Evolutionary conservation across 2,797 vertebrate species (phyloP), one percentile per base, ranked within the genome.

Genomic region (Corythornis leucogaster): DNA sequence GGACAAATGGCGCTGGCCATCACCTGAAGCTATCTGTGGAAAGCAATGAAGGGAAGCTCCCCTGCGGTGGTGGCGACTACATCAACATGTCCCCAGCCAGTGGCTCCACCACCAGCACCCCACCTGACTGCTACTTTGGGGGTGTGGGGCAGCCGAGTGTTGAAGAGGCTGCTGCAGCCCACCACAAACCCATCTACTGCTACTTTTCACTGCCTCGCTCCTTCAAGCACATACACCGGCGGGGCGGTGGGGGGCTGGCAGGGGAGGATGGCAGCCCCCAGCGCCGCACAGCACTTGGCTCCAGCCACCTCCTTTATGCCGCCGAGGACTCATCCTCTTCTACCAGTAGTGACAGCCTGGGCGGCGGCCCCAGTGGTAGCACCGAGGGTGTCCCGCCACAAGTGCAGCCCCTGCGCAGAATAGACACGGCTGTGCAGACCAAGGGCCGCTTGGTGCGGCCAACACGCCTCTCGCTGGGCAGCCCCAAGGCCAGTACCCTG

Each of bases 61-160:
- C 98, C 7, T 96, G 97, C 12, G 85, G 97, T 2, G 97, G 97
- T 38, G 96, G 98, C 12, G 98, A 98, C 91, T 98, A 98, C 55
- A 98, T 98, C 87, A 99, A 99, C 94, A 99, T 99, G 98, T 98
- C 98, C 15, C 98, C 98, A 2, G 98, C 98, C 77, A 98, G 98
- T 66, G 98, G 98, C 87, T 98, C 98, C 55, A 97, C 97, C 42
- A 98, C 98, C 61, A 98, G 98, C 95, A 98, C 98, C n/a, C 98
- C 98, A 2, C 98, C 98, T 0, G 98, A 98, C 91, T 98, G 98
- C 95, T 98, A 98, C 86, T 98, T 97, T 2, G 92, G 92, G 78
- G 86, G 71, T 2, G 8, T 82, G 4, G 96, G 93, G 55, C 93
- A 93, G 74, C 89, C 92, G 21, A 94, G 81, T 4, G 38, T 84